Evolutionary conservation across 2,888 invertebrate species (phyloP).

Genomic region (Erebia aethiops): DNA sequence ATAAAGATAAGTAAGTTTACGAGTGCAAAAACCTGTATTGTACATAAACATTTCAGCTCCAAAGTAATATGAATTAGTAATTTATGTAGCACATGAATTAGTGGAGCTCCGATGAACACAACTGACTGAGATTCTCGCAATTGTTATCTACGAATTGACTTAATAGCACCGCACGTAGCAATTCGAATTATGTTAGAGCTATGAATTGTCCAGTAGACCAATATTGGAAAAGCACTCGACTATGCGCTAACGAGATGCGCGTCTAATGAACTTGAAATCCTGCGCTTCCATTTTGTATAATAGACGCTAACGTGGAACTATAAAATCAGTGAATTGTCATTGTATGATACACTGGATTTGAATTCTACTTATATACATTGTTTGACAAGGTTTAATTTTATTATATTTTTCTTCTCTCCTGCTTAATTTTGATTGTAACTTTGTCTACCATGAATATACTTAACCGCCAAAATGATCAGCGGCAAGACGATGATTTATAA

Average conservation of each 20-base stretch:
- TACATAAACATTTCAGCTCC: background rate
- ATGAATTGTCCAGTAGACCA: conserved; percentile 66
- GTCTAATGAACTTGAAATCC: conserved; percentile 81
- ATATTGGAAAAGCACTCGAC: conserved; percentile 78
- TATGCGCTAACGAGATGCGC: conserved; percentile 75
- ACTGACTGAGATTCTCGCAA: background rate
- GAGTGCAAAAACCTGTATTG: background rate
- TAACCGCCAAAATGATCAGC: too few relatives aligned
- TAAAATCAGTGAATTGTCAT: conserved; percentile 44
- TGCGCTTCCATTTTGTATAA: conserved; percentile 76
- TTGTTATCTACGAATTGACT: conserved; percentile 3
- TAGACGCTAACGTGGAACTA: conserved; percentile 62
- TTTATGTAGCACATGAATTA: background rate
- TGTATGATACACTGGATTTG: conserved; percentile 20
- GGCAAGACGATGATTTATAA: too few relatives aligned
- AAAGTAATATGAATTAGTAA: background rate
- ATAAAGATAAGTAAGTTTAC: too few relatives aligned
- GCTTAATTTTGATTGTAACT: too few relatives aligned
- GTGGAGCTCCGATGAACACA: background rate
- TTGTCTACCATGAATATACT: too few relatives aligned
- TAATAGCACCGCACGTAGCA: conserved; percentile 26
- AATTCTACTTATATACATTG: conserved; percentile 22
- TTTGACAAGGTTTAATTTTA: background rate
- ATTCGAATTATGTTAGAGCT: conserved; percentile 45
- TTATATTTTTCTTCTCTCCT: too few relatives aligned